phyloP scores from a whole-genome alignment of 1,140 invertebrate species.

The Temnothorax nylanderi region DNA sequence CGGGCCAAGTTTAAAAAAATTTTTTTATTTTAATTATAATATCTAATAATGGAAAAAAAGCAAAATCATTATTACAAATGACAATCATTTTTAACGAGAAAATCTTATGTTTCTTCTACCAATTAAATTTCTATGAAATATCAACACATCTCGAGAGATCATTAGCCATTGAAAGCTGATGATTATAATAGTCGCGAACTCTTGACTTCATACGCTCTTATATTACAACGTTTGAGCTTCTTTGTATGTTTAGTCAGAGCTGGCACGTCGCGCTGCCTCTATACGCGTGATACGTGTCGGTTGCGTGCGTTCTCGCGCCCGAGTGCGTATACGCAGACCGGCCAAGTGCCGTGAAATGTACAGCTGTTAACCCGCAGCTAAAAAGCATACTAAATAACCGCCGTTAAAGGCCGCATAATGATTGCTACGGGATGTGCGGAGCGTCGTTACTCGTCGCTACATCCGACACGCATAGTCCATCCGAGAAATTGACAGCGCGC shows the following conservation, averaged over 20 bases:
- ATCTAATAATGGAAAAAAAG: too few species aligned
- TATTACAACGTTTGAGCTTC: not conserved
- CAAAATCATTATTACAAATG: not conserved
- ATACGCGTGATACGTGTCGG: constrained; percentile 39
- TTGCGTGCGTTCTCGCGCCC: constrained; percentile 68
- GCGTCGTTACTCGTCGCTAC: constrained; percentile 49
- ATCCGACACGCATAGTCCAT: constrained; percentile 27
- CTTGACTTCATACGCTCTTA: not conserved
- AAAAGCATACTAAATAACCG: constrained; percentile 74
- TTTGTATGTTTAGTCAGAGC: not conserved
- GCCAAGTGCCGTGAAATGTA: constrained; percentile 73
- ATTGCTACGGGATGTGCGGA: constrained; percentile 65
- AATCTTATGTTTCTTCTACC: not conserved
- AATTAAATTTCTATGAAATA: not conserved
- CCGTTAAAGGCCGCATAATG: constrained; percentile 69
- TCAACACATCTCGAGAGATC: not conserved
- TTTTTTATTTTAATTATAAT: not conserved
- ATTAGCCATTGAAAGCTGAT: not conserved
- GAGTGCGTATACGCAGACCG: constrained; percentile 45
- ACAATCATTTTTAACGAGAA: not conserved
- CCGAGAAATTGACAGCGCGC: constrained; percentile 42
- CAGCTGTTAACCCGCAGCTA: constrained; percentile 81
- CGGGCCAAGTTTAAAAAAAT: not conserved
- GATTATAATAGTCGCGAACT: not conserved
- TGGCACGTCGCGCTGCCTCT: not conserved